Conservation (phyloP, 1,140 invertebrate genomes). For the Conus ventricosus region DNA sequence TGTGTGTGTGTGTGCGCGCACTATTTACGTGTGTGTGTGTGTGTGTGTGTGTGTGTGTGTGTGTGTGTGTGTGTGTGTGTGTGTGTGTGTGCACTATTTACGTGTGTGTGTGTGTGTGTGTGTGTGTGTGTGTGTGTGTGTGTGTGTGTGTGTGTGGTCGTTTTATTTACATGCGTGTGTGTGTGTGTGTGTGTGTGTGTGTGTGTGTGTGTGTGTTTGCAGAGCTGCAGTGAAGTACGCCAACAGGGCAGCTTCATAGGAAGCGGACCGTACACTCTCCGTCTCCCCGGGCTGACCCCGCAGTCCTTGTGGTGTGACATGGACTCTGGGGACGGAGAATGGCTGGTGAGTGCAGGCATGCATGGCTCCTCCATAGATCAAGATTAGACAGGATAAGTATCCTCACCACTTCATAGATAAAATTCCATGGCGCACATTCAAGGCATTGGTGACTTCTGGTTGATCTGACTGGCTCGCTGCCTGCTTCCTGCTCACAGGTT, state of each 20-base stretch:
- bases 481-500: too few species aligned
- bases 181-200: background rate
- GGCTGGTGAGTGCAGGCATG: constrained; percentile 26
- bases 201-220: background rate
- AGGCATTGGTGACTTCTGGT: too few species aligned
- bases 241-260: background rate
- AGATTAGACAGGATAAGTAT: too few species aligned
- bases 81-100: background rate
- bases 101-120: too few species aligned
- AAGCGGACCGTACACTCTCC: constrained; percentile 19
- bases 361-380: background rate
- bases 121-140: background rate
- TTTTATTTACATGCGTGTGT: background rate
- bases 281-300: background rate
- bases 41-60: too few species aligned
- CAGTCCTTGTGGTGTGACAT: constrained; percentile 36
- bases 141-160: background rate
- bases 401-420: too few species aligned
- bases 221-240: background rate
- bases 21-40: too few species aligned
- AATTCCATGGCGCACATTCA: too few species aligned
- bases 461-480: too few species aligned
- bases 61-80: background rate
- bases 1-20: too few species aligned
- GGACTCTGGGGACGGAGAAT: constrained; percentile 27